A percentile compares a stretch with the other conserved stretches of the same genome.
Evolutionary conservation across 2,888 invertebrate species (phyloP).

Genomic region (Tuberolachnus salignus): DNA sequence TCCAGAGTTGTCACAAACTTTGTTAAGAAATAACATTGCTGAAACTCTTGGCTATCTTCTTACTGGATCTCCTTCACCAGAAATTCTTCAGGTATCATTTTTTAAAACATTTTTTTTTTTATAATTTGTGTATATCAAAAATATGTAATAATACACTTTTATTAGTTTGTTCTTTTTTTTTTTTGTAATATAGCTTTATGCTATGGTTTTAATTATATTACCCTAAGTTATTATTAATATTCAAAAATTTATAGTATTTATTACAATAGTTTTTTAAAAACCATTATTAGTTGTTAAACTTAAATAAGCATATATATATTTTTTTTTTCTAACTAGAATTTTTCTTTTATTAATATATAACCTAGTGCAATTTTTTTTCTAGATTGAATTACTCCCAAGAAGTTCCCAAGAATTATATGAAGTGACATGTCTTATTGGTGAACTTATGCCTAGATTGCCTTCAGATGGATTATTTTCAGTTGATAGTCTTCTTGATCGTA

Average conservation of each 20-base stretch:
- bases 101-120: no score
- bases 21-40: slow-evolving; percentile 93
- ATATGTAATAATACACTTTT: no score
- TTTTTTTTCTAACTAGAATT: no score
- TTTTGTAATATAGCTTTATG: no score
- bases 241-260: no score
- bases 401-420: slow-evolving; percentile 97
- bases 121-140: no score
- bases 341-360: not conserved
- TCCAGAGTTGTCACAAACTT: slow-evolving; percentile 88
- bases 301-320: no score
- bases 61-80: slow-evolving; percentile 70
- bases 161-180: no score
- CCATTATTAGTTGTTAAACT: no score
- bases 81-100: slow-evolving; percentile 36
- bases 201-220: no score
- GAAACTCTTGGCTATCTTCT: slow-evolving; percentile 93
- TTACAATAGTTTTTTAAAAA: no score
- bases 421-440: slow-evolving; percentile 95
- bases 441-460: slow-evolving; percentile 95
- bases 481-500: slow-evolving; percentile 82
- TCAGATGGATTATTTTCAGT: slow-evolving; percentile 94
- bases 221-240: no score
- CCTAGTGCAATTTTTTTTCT: slow-evolving; percentile 50
- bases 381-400: slow-evolving; percentile 84